A percentile compares a stretch with the other conserved stretches of the same genome.
Evolutionary conservation across 2,888 invertebrate species (phyloP).

Genomic region (Drosophila leonis): DNA sequence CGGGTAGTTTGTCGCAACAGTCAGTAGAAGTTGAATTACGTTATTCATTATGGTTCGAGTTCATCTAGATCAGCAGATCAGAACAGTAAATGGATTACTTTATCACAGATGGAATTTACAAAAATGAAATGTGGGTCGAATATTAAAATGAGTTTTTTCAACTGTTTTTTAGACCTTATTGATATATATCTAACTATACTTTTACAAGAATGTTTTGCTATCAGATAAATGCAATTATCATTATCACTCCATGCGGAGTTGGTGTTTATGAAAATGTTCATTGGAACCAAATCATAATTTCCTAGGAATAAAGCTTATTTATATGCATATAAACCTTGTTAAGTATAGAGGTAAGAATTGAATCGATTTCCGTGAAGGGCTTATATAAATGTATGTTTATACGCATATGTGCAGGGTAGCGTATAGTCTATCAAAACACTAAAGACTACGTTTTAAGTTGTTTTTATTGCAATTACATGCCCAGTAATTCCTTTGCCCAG

Average conservation of each 20-base stretch:
- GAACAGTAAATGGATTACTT: not conserved
- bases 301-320: not conserved
- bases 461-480: slow-evolving; percentile 1
- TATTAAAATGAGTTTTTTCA: not conserved
- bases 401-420: not conserved
- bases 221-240: too few relatives aligned
- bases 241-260: too few relatives aligned
- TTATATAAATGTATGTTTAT: too few relatives aligned
- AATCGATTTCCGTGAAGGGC: too few relatives aligned
- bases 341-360: too few relatives aligned
- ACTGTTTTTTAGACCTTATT: too few relatives aligned
- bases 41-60: not conserved
- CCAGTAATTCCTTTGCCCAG: not conserved
- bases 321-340: too few relatives aligned
- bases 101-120: not conserved
- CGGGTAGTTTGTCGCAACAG: not conserved
- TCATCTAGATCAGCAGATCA: not conserved
- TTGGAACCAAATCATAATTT: too few relatives aligned
- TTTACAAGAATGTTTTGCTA: too few relatives aligned
- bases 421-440: not conserved
- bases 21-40: not conserved
- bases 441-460: too few relatives aligned
- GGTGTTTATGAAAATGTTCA: too few relatives aligned
- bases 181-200: too few relatives aligned
- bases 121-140: not conserved